Evolutionary conservation across 2,797 vertebrate genomes (phyloP).

Genomic region (Anomalospiza imberbis): DNA sequence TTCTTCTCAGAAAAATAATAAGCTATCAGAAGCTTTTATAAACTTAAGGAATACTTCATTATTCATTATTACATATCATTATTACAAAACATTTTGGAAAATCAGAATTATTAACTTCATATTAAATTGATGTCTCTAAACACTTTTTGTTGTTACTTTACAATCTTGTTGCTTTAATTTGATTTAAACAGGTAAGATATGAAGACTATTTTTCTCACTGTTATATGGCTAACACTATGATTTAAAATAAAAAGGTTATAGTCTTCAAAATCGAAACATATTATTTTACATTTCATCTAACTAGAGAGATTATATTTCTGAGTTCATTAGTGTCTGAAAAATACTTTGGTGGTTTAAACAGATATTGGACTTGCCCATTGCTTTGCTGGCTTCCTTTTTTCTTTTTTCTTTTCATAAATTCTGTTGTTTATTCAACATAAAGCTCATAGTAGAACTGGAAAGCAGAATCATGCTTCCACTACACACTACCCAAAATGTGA

Average conservation of each 20-base stretch:
- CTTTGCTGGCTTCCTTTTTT: not conserved
- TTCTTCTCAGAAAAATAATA: constrained; percentile 47
- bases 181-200: not conserved
- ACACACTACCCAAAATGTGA: fast-evolving
- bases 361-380: not conserved
- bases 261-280: not conserved
- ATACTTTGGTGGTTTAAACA: not conserved
- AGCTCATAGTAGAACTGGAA: not conserved
- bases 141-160: not conserved
- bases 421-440: not conserved
- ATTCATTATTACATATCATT: not conserved
- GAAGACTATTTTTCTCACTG: not conserved
- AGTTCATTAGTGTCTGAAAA: not conserved
- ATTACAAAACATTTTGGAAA: constrained; percentile 5
- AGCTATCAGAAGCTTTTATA: constrained; percentile 19
- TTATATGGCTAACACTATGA: not conserved
- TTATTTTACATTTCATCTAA: not conserved
- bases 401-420: not conserved
- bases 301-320: not conserved
- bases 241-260: not conserved
- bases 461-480: not conserved
- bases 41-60: constrained; percentile 42
- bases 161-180: not conserved
- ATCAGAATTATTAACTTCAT: not conserved
- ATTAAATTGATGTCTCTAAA: not conserved